These are phyloP conservation scores for Lepidurus apus DNA, from an alignment of 1,140 invertebrate genomes.

Conservation along the genomic window DNA sequence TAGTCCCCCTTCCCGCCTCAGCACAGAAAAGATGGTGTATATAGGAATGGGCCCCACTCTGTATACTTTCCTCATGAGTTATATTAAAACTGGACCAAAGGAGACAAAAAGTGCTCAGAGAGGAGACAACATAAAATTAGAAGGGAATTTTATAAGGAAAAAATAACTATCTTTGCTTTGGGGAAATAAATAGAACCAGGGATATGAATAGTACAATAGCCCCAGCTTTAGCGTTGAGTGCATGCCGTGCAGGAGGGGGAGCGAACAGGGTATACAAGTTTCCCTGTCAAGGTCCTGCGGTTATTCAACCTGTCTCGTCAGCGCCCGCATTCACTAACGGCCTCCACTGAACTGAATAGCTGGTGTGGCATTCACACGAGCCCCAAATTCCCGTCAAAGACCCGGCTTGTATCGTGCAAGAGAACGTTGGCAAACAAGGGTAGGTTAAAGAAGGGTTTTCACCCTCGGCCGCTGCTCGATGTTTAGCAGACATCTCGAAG, in stretches of 20 bases:
- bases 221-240: no score
- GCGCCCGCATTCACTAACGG: constrained; percentile 7
- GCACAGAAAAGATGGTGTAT: no score
- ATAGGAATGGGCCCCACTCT: no score
- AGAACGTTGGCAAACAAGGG: background rate
- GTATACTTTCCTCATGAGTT: no score
- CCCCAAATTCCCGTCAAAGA: background rate
- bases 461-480: background rate
- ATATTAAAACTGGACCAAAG: no score
- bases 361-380: background rate
- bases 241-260: background rate
- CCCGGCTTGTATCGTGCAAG: background rate
- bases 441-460: background rate
- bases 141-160: background rate
- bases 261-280: constrained; percentile 3
- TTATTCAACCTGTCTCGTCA: constrained; percentile 18
- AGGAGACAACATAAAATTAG: background rate
- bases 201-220: no score
- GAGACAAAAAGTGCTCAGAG: constrained; percentile 18
- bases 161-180: no score
- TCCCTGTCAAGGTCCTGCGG: constrained; percentile 12
- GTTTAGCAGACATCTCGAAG: background rate
- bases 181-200: no score
- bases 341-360: constrained; percentile 6
- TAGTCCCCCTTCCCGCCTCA: background rate